Percentiles rank a stretch among this genome's conserved stretches.
phyloP scores from a whole-genome alignment of 1,140 invertebrate species.

The Drosophila ambigua region DNA sequence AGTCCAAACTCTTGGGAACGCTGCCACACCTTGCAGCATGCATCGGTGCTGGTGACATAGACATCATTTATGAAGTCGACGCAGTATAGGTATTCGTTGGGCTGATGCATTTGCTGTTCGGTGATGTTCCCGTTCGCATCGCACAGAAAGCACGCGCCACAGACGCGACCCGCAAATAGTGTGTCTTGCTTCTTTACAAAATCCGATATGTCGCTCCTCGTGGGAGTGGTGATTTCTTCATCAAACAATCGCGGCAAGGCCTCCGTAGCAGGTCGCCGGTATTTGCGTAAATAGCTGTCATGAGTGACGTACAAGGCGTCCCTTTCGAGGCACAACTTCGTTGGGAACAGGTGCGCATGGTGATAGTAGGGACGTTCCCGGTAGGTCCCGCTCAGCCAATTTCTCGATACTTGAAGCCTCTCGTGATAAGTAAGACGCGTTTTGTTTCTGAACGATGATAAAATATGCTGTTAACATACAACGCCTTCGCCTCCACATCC shows the following conservation, averaged over 20 bases:
- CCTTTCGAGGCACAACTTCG: slow-evolving; percentile 65
- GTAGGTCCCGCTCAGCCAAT: slow-evolving; percentile 73
- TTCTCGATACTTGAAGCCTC: slow-evolving; percentile 60
- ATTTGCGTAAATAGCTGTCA: slow-evolving; percentile 65
- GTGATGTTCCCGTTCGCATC: slow-evolving; percentile 47
- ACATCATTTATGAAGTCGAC: slow-evolving; percentile 71
- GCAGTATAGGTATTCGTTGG: slow-evolving; percentile 65
- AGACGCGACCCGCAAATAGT: slow-evolving; percentile 70
- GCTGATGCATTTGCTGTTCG: slow-evolving; percentile 64
- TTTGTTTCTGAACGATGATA: slow-evolving; percentile 37
- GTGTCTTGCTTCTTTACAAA: slow-evolving; percentile 74
- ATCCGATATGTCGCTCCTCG: slow-evolving; percentile 64
- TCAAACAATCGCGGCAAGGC: slow-evolving; percentile 56
- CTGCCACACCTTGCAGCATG: slow-evolving; percentile 67
- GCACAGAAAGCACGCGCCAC: slow-evolving; percentile 62
- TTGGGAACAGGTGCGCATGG: slow-evolving; percentile 71
- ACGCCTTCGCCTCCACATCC: too few species aligned
- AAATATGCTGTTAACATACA: not conserved
- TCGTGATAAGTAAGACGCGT: slow-evolving; percentile 51
- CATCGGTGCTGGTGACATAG: slow-evolving; percentile 68
- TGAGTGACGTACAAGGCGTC: slow-evolving; percentile 68
- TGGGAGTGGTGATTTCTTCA: slow-evolving; percentile 52
- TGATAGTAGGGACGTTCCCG: slow-evolving; percentile 67
- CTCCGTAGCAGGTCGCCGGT: slow-evolving; percentile 53
- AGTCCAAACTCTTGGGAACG: slow-evolving; percentile 69